Evolutionary conservation across 2,888 invertebrate species (phyloP), one percentile per base, ranked within the genome.

Genomic region (Punctoribates punctum): DNA sequence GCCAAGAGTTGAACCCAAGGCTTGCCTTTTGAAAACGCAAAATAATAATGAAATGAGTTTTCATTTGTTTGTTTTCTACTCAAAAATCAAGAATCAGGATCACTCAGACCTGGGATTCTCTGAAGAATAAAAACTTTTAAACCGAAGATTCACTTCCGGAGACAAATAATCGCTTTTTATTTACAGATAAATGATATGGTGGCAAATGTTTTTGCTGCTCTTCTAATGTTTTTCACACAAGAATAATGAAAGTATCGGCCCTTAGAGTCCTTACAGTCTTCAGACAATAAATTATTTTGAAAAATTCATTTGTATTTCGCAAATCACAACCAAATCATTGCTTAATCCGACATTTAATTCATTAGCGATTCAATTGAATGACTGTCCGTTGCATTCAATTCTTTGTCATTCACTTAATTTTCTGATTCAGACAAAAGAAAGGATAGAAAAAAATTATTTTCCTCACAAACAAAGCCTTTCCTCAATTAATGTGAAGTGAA

Each of bases 401-500:
- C 42, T 42, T 42, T 42, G 42, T 42, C 11, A 42, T 9, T 9
- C 42, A 42, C 42, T 42, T 42, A 42, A 42, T 42, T 11, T 42
- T 42, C 42, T 9, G 13, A 42, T 42, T 42, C 42, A 42, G 42
- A 42, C 42, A 42, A 42, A 42, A 8, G 42, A 11, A 42, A 42
- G 13, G 13, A 42, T 9, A 9, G 13, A 11, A 42, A 42, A 42
- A 42, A 42, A 38, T 20, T 34, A 27, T 42, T 38, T 34, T 38
- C 25, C 4, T 2, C 20, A 20, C 17, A 20, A 20, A 20, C 38
- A 38, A 23, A 67, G 42, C 9, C 17, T 67, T 67, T 67, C 67
- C 67, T 67, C 67, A 67, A 67, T 67, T 38, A 67, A 42, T 20
- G 27, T 29, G 60, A 60, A 60, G 15, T 17, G 27, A 25, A 60